Evolutionary conservation across 2,888 invertebrate genomes (phyloP).

Genomic region (Xylota sylvarum): DNA sequence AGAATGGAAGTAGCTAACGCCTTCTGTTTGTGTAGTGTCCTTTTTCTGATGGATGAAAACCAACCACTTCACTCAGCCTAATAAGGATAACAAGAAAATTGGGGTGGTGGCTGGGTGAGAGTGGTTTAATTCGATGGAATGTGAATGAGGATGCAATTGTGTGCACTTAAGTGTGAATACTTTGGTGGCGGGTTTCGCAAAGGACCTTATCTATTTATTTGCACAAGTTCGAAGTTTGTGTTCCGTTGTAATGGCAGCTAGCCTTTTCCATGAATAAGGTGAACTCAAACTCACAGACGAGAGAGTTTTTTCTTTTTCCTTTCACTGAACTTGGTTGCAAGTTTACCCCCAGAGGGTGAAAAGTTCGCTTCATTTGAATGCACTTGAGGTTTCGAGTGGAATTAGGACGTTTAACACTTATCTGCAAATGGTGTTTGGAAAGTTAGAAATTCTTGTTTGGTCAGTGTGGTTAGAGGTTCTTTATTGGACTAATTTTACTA

Average conservation of each 20-base stretch:
- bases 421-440: slow-evolving; percentile 45
- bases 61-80: slow-evolving; percentile 22
- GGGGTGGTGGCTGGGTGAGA: not conserved
- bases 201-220: slow-evolving; percentile 56
- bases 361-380: slow-evolving; percentile 55
- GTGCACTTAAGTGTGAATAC: slow-evolving; percentile 57
- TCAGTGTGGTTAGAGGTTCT: slow-evolving; percentile 1
- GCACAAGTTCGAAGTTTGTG: slow-evolving; percentile 47
- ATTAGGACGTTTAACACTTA: slow-evolving; percentile 56
- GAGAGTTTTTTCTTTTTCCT: slow-evolving; percentile 26
- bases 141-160: slow-evolving; percentile 65
- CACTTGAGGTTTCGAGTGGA: slow-evolving; percentile 58
- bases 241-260: slow-evolving; percentile 43
- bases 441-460: slow-evolving; percentile 30
- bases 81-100: slow-evolving; percentile 41
- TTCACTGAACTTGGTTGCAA: slow-evolving; percentile 46
- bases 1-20: slow-evolving; percentile 52
- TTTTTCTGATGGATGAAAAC: slow-evolving; percentile 4
- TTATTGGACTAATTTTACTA: slow-evolving; percentile 20
- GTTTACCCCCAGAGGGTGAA: slow-evolving; percentile 12
- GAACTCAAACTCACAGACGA: slow-evolving; percentile 48
- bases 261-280: slow-evolving; percentile 45
- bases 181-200: slow-evolving; percentile 49
- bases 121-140: slow-evolving; percentile 61
- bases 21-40: slow-evolving; percentile 49